phyloP scores from a whole-genome alignment of 2,888 invertebrate species.

The Euphydryas editha region DNA sequence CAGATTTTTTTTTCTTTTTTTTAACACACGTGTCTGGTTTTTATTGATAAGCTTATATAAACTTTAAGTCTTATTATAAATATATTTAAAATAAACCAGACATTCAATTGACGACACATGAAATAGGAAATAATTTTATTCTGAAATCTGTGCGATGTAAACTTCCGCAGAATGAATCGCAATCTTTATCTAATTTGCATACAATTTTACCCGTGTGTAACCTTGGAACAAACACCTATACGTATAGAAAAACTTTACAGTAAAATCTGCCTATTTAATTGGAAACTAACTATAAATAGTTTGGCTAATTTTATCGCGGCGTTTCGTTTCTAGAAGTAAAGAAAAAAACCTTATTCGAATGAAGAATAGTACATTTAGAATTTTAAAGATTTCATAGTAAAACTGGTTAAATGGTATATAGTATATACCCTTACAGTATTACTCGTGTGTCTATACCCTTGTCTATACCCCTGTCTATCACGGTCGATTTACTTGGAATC shows the following conservation, averaged over 20 bases:
- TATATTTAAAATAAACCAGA: not conserved
- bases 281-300: not conserved
- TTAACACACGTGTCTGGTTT: not conserved
- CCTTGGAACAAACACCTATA: not conserved
- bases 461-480: no score
- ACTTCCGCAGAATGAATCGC: not conserved
- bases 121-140: not conserved
- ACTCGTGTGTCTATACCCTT: no score
- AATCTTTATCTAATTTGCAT: not conserved
- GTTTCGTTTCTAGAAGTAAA: not conserved
- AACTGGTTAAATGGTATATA: no score
- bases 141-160: no score
- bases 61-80: not conserved
- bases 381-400: no score
- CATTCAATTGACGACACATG: not conserved
- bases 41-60: not conserved
- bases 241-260: constrained; percentile 7
- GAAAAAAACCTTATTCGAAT: no score
- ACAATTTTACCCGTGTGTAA: not conserved
- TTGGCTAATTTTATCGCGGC: not conserved
- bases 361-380: no score
- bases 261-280: constrained; percentile 8
- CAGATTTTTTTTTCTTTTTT: not conserved
- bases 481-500: no score
- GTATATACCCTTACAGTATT: no score